phyloP scores from a whole-genome alignment of 2,888 invertebrate species.

The Andrena bucephala region DNA sequence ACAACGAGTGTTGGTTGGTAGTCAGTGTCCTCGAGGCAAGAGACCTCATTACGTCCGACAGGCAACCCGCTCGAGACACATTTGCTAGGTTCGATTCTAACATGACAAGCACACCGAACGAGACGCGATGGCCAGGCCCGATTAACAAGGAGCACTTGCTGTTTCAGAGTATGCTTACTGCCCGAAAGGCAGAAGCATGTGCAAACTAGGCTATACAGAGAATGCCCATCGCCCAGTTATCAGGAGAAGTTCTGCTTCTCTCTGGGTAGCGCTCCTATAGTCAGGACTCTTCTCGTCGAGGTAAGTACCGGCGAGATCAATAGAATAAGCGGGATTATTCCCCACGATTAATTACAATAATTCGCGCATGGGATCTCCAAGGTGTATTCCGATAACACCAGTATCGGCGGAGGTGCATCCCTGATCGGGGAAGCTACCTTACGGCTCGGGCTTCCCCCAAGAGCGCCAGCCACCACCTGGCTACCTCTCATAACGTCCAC shows the following conservation, averaged over 20 bases:
- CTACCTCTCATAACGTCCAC: constrained; percentile 90
- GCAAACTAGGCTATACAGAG: constrained; percentile 90
- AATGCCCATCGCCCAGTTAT: constrained; percentile 90
- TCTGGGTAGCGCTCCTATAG: constrained; percentile 82
- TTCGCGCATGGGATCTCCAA: constrained; percentile 43
- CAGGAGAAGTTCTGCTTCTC: constrained; percentile 91
- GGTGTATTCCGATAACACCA: constrained; percentile 79
- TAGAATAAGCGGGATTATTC: background rate
- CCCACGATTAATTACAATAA: background rate
- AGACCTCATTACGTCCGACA: constrained; percentile 88
- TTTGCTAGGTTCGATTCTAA: constrained; percentile 87
- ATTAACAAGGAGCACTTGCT: background rate
- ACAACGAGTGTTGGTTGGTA: constrained; percentile 87
- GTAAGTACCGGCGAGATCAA: constrained; percentile 56
- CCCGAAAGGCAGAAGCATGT: constrained; percentile 90
- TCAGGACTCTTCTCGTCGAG: constrained; percentile 80
- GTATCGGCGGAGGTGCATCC: constrained; percentile 73
- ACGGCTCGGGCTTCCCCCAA: constrained; percentile 82
- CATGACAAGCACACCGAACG: background rate
- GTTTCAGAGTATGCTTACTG: constrained; percentile 88
- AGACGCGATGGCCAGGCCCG: too few species aligned
- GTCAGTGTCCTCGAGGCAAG: constrained; percentile 92
- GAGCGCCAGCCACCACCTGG: constrained; percentile 92
- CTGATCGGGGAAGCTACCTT: constrained; percentile 81
- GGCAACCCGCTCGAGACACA: constrained; percentile 89